Evolutionary conservation across 1,140 invertebrate species (phyloP).

Genomic region (roundworm (Caenorhabditis elegans)): DNA sequence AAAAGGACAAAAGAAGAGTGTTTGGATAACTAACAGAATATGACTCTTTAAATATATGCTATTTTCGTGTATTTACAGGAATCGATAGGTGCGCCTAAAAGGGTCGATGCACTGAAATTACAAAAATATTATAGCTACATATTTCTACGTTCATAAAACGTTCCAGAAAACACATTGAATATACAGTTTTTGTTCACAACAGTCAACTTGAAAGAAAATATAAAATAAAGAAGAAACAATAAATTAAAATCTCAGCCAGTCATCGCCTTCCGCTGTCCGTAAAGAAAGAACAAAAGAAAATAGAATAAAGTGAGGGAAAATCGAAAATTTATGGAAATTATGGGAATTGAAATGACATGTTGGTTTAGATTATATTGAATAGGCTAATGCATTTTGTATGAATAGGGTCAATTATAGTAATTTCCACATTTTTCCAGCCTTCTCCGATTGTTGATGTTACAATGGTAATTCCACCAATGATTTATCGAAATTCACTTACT

Average conservation of each 20-base stretch:
- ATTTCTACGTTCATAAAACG: no score
- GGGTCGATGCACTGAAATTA: no score
- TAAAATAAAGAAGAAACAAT: background rate
- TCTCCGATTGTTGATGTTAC: background rate
- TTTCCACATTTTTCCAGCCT: background rate
- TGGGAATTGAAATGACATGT: slow-evolving; percentile 13
- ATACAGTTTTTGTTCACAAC: no score
- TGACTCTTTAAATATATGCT: no score
- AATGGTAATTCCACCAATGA: background rate
- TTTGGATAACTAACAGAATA: background rate
- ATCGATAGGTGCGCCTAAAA: no score
- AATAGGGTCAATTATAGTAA: background rate
- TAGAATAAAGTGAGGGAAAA: no score
- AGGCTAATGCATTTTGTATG: background rate
- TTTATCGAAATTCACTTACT: background rate
- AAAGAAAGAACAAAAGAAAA: background rate
- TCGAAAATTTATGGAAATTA: background rate
- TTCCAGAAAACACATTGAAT: no score
- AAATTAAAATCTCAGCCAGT: no score
- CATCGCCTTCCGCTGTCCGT: no score
- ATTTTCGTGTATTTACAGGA: no score
- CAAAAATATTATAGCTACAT: no score
- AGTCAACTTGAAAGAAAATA: no score
- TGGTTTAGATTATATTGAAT: background rate
- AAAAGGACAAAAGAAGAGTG: background rate